These are phyloP conservation scores for Prunella himalayana DNA, from an alignment of 2,113 vertebrate genomes.

Conservation along the genomic window DNA sequence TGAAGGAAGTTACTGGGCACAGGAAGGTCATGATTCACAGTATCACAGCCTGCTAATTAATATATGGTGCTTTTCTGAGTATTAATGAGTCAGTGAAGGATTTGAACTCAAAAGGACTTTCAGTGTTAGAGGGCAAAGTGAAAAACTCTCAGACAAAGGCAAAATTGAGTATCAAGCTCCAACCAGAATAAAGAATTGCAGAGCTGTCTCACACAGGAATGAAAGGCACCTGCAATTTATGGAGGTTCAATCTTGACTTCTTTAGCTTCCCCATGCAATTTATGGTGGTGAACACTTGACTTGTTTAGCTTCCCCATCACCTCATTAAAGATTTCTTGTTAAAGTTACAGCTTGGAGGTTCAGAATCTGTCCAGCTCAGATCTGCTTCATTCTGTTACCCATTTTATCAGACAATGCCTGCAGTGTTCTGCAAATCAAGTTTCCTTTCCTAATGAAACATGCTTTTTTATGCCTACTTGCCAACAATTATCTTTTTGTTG, in stretches of 20 bases:
- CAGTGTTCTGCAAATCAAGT: neutral
- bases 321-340: neutral
- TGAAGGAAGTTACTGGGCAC: neutral
- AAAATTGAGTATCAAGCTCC: neutral
- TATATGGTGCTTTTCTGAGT: neutral
- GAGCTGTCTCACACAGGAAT: neutral
- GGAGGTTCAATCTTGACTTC: neutral
- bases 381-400: neutral
- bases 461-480: neutral
- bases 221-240: conserved; percentile 10
- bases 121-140: neutral
- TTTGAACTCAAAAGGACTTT: neutral
- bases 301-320: neutral
- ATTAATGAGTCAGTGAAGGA: neutral
- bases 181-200: conserved; percentile 19
- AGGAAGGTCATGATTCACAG: neutral
- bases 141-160: neutral
- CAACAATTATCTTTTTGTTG: neutral
- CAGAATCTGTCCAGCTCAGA: neutral
- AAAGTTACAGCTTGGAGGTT: conserved; percentile 1
- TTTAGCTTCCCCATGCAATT: neutral
- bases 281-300: neutral
- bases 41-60: neutral
- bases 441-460: neutral
- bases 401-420: neutral